Base-by-base conservation (phyloP, 2,797 vertebrate genomes). In the Onychomys torridus region DNA sequence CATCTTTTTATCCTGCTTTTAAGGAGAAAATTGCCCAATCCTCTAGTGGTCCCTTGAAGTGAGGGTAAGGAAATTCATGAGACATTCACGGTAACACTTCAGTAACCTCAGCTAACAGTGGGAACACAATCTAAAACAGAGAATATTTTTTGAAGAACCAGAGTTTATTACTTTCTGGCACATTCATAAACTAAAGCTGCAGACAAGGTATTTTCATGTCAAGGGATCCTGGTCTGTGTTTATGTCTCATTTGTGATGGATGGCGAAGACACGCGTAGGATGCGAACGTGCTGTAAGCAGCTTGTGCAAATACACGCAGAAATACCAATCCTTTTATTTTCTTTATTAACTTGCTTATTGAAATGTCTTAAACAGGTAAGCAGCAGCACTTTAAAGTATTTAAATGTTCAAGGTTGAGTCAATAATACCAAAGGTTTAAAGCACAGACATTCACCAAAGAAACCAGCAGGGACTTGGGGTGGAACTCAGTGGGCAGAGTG, bases 1-100 rank as follows among this genome's bases (percentile, higher is more conserved):
- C 88, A 91, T 93, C 63, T 96, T 73, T 95, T 97, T 96, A 89
- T 65, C 37, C 34, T 87, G 85, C 71, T 89, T 96, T 93, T 93
- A 86, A 96, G 73, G 25, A 95, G 93, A 95, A 97, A 81, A 67
- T 67, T 55, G 82, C 32, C 65, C 82, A 94, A 81, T 87, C 65
- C 82, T 89, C 73, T 79, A 29, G 59, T 57, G 91, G 40, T 94
- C 95, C 91, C 46, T 46, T 43, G 57, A 76, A 90, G 71, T 19
- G 78, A 89, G 77, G 93, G 75, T 46, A 63, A 90, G 32, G 95
- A 96, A 61, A 69, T 49, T 57, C 52, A 16, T 29, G 59, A 67
- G 94, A 49, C 61, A 77, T 17, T 49, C 37, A 32, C 55, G 17
- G 32, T 37, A 87, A 84, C 82, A 82, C 73, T 81, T 82, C 43